Conservation (phyloP, 2,113 vertebrate species). For the Solea senegalensis region DNA sequence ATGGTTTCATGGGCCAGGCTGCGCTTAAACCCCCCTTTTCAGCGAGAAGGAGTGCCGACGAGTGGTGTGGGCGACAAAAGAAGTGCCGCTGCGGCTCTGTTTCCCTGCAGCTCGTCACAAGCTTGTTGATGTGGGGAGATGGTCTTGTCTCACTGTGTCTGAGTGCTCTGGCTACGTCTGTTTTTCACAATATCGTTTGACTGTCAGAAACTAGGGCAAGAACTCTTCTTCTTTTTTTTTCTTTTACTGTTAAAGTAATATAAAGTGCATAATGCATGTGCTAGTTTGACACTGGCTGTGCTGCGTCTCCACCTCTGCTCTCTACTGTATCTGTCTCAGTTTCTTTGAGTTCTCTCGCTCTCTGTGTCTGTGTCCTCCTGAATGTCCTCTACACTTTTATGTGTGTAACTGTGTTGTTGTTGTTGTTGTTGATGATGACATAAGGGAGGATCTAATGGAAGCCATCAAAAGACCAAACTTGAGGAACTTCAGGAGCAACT, state of each 20-base stretch:
- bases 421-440: conserved; percentile 23
- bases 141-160: conserved; percentile 30
- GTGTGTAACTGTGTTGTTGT: conserved; percentile 16
- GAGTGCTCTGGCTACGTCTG: conserved; percentile 30
- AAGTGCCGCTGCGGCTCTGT: conserved; percentile 30
- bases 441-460: conserved; percentile 42
- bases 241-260: conserved; percentile 37
- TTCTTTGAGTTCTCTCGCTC: no score
- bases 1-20: conserved; percentile 33
- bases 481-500: conserved; percentile 83
- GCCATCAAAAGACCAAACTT: conserved; percentile 67
- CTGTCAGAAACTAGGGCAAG: conserved; percentile 67
- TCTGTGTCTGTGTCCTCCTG: conserved; percentile 9
- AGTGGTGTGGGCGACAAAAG: conserved; percentile 54
- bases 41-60: conserved; percentile 21
- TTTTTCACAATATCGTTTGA: conserved; percentile 41
- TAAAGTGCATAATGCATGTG: conserved; percentile 37
- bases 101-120: conserved; percentile 61
- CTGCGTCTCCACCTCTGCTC: conserved; percentile 8
- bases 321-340: not conserved
- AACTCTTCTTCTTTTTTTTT: conserved; percentile 20
- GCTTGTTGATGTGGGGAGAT: conserved; percentile 25
- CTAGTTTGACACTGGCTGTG: conserved; percentile 26
- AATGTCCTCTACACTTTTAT: not conserved
- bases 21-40: conserved; percentile 34